Base-by-base conservation (phyloP, 2,797 vertebrate species). In the Rousettus madagascariensis region DNA sequence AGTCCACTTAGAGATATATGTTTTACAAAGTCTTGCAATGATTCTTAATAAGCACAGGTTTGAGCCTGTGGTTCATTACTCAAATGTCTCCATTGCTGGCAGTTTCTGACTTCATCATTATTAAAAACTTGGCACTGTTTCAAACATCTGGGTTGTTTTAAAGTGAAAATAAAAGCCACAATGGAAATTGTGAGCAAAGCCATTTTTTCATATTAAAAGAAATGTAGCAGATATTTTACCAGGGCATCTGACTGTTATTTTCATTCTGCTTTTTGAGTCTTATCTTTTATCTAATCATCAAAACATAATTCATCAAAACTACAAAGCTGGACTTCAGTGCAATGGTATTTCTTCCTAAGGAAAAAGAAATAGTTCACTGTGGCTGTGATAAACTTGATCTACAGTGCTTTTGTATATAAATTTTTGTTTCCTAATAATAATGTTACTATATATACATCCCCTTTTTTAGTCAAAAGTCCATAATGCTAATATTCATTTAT, bases 111-210 rank as follows among this genome's bases (percentile, higher is more conserved):
- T 77, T 87, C 22, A 71, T 71, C 1, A 3, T 77, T 85, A 41
- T 74, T 92, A 88, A 91, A 87, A 93, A 41, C 6, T 7, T 77
- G 92, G n/a, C 33, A 16, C 41, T 46, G 7, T 83, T 91, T 82
- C 91, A 79, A 75, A 90, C 2, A 71, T 65, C 57, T 88, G 38
- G 8, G 9, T 3, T 74, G 8, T 66, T n/a, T 91, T 41, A 77
- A 55, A 66, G 28, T 43, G 59, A 93, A 91, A 91, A 74, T 86
- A 84, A 79, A 63, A 75, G 20, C 8, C 9, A 69, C 11, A 26
- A 33, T 85, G 43, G 22, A 86, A 86, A 65, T 24, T 53, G 10
- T 80, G 55, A 59, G 49, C 49, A 55, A 93, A 82, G 38, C 1
- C 15, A 75, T 19, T 91, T 91, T 94, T 69, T n/a, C 63, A 61